Evolutionary conservation across 2,888 invertebrate genomes (phyloP), one percentile per base, ranked within the genome.

Genomic region (Drosophila borealis): DNA sequence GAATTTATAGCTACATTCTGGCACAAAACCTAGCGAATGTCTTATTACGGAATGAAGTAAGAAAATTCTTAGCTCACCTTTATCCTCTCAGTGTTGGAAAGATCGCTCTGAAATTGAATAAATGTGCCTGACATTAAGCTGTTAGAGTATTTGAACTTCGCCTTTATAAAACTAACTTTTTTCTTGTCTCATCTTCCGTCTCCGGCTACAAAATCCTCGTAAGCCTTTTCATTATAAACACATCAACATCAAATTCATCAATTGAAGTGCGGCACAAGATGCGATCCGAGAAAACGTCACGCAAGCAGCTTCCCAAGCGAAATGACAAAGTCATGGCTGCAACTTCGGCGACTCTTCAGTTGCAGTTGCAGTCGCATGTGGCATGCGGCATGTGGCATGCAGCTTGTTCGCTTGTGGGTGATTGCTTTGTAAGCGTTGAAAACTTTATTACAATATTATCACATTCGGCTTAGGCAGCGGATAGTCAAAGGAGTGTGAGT

Each of bases 401-500:
- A 21, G 19, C 46, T 61, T 62, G 78, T 78, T 42, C 37, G 74
- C 61, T 61, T 62, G 81, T 78, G 46, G 64, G 55, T 74, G 67
- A 74, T 63, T 69, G 63, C 25, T 55, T 55, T 55, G 55, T 55
- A 67, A 77, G 84, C 81, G 84, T 77, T 83, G 81, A 81, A 81
- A 86, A 74, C 84, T 74, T 78, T 74, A 87, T 81, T 86, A 78
- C 60, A 39, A 44, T 59, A 69, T 86, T 82, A 85, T 69, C 80
- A 82, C 70, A 64, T 51, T 57, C 33, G 21, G 21, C 34, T 19
- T 10, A 3, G 48, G 39, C 42, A 51, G 46, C 44, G 49, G 25
- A 4, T 19, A 42, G n/a, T 13, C 21, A 36, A 36, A 11, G 13
- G n/a, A 37, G 11, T n/a, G 36, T 21, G 50, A 21, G 54, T 25